Conservation (phyloP, 2,888 invertebrate species). For the Leptopilina syphax region DNA sequence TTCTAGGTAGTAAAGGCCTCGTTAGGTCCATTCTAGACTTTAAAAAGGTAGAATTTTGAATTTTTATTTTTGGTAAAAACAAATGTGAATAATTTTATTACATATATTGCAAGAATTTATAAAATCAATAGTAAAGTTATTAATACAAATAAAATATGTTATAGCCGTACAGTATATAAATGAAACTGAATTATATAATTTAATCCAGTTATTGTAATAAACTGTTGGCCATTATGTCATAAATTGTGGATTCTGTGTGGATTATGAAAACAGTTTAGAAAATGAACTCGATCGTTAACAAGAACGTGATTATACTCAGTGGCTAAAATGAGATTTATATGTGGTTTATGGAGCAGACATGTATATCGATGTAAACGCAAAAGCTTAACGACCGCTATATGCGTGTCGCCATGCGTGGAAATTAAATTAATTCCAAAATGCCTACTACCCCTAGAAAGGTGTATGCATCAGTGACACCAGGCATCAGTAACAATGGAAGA, state of each 20-base stretch:
- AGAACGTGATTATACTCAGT: constrained; percentile 32
- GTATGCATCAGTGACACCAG: constrained; percentile 66
- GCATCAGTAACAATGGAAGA: constrained; percentile 61
- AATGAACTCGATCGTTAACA: constrained; percentile 31
- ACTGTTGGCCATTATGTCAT: neutral
- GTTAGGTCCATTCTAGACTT: too few relatives aligned
- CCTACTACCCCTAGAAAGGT: constrained; percentile 53
- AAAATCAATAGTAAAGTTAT: too few relatives aligned
- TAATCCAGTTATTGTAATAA: constrained; percentile 1
- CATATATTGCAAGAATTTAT: too few relatives aligned
- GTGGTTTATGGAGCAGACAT: constrained; percentile 39
- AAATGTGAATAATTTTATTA: neutral
- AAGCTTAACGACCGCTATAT: constrained; percentile 52
- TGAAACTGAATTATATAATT: neutral
- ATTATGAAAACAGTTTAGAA: constrained; percentile 20
- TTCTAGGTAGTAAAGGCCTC: too few relatives aligned
- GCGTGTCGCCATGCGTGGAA: constrained; percentile 63
- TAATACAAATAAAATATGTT: too few relatives aligned
- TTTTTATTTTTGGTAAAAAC: neutral
- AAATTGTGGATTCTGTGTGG: constrained; percentile 2
- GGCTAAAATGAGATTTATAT: constrained; percentile 33
- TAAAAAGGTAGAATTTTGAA: too few relatives aligned
- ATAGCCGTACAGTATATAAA: neutral
- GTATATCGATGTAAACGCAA: constrained; percentile 39
- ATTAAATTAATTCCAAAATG: constrained; percentile 68